Percentiles rank a stretch among this genome's conserved stretches.
phyloP scores from a whole-genome alignment of 2,797 vertebrate species.

The Chaenodraco wilsoni region DNA sequence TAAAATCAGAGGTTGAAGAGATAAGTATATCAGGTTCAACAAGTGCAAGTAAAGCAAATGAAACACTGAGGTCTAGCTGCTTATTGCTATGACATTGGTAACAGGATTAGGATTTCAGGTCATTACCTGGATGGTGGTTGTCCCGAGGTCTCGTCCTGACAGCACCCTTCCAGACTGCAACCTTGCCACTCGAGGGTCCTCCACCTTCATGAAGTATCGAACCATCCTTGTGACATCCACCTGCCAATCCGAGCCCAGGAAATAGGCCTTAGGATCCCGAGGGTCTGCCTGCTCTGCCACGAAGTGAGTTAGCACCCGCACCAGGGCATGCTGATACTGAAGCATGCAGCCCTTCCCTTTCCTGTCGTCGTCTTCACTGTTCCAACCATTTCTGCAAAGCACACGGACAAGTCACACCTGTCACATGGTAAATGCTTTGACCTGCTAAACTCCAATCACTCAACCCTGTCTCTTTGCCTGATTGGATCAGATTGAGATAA shows the following conservation, averaged over 20 bases:
- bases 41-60: background rate
- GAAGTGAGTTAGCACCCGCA: constrained; percentile 92
- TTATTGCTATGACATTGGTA: background rate
- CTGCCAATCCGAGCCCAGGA: constrained; percentile 95
- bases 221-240: constrained; percentile 92
- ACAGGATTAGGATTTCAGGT: background rate
- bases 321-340: constrained; percentile 91
- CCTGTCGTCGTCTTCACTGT: constrained; percentile 90
- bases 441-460: constrained; percentile 54
- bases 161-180: constrained; percentile 88
- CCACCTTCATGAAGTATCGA: constrained; percentile 92
- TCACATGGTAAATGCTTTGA: constrained; percentile 49
- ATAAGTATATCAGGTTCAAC: background rate
- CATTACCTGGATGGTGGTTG: constrained; percentile 91
- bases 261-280: constrained; percentile 79
- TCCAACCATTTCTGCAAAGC: constrained; percentile 85
- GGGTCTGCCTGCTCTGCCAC: constrained; percentile 87
- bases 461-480: constrained; percentile 57
- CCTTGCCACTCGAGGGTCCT: constrained; percentile 88
- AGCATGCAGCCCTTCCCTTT: constrained; percentile 90
- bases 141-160: constrained; percentile 89
- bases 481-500: constrained; percentile 67
- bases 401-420: constrained; percentile 54
- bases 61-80: background rate
- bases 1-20: constrained; percentile 5